Base-by-base conservation (phyloP, 2,113 vertebrate species). In the Brachionichthys hirsutus region DNA sequence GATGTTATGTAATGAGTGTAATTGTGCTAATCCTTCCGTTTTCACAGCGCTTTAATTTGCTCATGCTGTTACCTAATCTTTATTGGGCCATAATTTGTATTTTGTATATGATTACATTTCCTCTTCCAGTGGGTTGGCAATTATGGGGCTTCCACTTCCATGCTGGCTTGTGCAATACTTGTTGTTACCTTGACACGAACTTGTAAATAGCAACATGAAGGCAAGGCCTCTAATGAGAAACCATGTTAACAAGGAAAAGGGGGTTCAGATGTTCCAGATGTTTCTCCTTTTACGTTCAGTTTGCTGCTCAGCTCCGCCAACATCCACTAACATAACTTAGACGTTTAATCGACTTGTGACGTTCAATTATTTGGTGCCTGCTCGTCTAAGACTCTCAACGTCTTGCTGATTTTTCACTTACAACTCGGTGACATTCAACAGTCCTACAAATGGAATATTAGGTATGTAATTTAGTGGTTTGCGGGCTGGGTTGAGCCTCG, bases 321-420 rank as follows among this genome's bases (percentile, higher is more conserved):
- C 69, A 67, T 73, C 44, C 67, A 35, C 82, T 70, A 77, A 84
- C 82, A 77, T 77, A 68, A 84, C 83, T 74, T 52, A 62, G 75
- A 88, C 56, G 16, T 89, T 87, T 82, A 86, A 85, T 88, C 85
- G 83, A 78, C 75, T 83, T 46, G 72, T 83, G 90, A 87, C 78
- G 24, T 88, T 89, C 82, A 90, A 90, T 91, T 91, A 91, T 85
- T 85, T 88, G 89, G 90, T 92, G 90, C 89, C 90, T 81, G 81
- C 59, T 84, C 74, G 90, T 92, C 90, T 92, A 84, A 72, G 62
- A 44, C 71, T 73, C 65, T 47, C 54, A 62, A 59, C 66, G 40
- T 73, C 86, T 80, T n/a, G 54, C 78, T 67, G 83, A 88, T 83
- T 69, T 82, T 83, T 74, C 81, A 62, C 68, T 88, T 80, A 58